phyloP scores from a whole-genome alignment of 1,140 invertebrate species.

The Drosophila erecta region DNA sequence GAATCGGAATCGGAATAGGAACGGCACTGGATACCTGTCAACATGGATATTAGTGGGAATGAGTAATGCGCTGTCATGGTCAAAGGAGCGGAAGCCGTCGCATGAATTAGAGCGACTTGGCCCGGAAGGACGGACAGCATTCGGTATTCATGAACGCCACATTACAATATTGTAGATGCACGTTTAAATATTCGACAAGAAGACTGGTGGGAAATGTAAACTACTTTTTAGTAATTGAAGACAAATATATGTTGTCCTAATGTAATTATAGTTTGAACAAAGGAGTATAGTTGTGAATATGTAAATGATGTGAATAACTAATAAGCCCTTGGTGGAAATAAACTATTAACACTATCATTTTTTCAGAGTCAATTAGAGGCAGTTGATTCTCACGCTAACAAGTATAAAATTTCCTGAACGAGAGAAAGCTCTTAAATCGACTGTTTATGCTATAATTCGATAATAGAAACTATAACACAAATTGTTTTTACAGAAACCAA shows the following conservation, averaged over 20 bases:
- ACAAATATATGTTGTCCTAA: not conserved
- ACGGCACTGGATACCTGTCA: conserved; percentile 53
- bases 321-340: not conserved
- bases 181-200: not conserved
- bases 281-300: not conserved
- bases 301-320: not conserved
- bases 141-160: not conserved
- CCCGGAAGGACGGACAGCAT: not conserved
- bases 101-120: not conserved
- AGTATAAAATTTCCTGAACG: not conserved
- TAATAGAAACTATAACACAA: conserved; percentile 5
- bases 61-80: conserved; percentile 43
- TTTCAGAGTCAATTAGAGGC: not conserved
- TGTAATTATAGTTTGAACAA: no score
- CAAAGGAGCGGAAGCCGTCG: conserved; percentile 6
- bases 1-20: conserved; percentile 15
- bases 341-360: not conserved
- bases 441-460: conserved; percentile 21
- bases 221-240: not conserved
- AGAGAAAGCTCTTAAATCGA: conserved; percentile 7
- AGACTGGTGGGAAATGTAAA: not conserved
- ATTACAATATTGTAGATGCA: not conserved
- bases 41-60: conserved; percentile 53
- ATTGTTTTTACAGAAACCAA: conserved; percentile 26
- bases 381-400: not conserved